Conservation (phyloP, 2,888 invertebrate genomes). For the Subacronicta megacephala region DNA sequence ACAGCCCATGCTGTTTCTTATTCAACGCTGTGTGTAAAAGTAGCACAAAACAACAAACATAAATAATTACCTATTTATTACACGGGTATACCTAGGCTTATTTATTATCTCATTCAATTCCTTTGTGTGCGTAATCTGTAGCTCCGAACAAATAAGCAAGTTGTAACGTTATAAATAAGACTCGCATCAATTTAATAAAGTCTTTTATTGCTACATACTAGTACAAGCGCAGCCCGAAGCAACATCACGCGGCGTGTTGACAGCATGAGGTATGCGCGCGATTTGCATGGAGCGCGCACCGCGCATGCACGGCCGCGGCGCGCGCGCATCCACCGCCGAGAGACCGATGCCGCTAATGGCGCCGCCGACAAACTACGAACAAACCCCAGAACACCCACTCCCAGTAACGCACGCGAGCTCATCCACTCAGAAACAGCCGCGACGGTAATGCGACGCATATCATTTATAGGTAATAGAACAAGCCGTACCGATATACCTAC, state of each 20-base stretch:
- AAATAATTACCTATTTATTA: too few species aligned
- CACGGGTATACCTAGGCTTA: not conserved
- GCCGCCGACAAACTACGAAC: slow-evolving; percentile 7
- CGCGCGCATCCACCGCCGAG: slow-evolving; percentile 28
- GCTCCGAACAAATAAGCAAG: not conserved
- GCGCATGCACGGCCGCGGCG: not conserved
- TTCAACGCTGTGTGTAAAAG: too few species aligned
- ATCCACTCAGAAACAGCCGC: too few species aligned
- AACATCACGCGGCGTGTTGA: slow-evolving; percentile 20
- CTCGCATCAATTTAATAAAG: too few species aligned
- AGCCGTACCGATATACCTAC: too few species aligned
- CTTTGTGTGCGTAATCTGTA: not conserved
- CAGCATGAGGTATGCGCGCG: slow-evolving; percentile 23
- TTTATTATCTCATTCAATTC: not conserved
- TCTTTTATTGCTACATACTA: not conserved
- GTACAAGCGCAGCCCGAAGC: not conserved
- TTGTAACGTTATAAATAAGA: too few species aligned
- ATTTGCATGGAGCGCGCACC: slow-evolving; percentile 29
- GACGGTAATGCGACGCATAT: too few species aligned
- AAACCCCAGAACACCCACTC: slow-evolving; percentile 4
- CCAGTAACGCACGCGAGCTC: not conserved
- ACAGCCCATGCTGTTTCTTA: too few species aligned
- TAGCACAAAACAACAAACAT: not conserved
- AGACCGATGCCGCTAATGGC: slow-evolving; percentile 33
- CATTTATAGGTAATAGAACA: too few species aligned